These are phyloP conservation scores for Corapipo altera DNA, from an alignment of 2,113 vertebrate species.

Conservation along the genomic window DNA sequence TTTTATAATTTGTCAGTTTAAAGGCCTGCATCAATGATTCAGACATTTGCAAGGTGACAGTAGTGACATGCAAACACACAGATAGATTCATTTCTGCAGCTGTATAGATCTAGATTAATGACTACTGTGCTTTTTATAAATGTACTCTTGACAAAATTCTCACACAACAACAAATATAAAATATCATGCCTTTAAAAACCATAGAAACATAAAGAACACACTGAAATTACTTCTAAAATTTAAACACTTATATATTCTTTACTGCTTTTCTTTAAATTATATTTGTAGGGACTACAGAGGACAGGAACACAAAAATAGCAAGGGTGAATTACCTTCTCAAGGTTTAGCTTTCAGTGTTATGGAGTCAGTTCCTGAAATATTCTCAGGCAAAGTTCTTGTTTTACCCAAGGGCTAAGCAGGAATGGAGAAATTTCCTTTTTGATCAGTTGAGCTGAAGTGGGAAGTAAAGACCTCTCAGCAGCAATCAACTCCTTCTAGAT, in stretches of 20 bases:
- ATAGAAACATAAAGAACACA: neutral
- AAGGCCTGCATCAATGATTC: constrained; percentile 24
- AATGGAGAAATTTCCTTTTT: neutral
- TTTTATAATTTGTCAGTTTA: constrained; percentile 48
- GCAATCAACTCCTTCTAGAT: neutral
- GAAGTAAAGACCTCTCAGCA: neutral
- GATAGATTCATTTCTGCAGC: constrained; percentile 19
- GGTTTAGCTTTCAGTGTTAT: neutral
- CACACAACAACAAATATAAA: neutral
- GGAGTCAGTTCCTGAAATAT: neutral
- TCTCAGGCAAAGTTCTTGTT: neutral
- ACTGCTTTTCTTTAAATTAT: neutral
- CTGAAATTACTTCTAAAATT: neutral
- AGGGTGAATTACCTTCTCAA: neutral
- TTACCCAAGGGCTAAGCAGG: neutral
- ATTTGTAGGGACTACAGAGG: neutral
- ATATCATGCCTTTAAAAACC: neutral
- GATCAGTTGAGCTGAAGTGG: neutral
- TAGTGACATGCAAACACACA: constrained; percentile 17
- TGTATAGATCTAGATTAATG: constrained; percentile 40
- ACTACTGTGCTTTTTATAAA: neutral
- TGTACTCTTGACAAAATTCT: neutral
- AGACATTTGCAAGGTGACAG: constrained; percentile 33
- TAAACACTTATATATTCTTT: neutral
- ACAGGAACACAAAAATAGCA: neutral